A percentile compares a stretch with the other conserved stretches of the same genome.
Conservation (phyloP, 2,797 vertebrate genomes). For the Paramormyrops hopkinsi region DNA sequence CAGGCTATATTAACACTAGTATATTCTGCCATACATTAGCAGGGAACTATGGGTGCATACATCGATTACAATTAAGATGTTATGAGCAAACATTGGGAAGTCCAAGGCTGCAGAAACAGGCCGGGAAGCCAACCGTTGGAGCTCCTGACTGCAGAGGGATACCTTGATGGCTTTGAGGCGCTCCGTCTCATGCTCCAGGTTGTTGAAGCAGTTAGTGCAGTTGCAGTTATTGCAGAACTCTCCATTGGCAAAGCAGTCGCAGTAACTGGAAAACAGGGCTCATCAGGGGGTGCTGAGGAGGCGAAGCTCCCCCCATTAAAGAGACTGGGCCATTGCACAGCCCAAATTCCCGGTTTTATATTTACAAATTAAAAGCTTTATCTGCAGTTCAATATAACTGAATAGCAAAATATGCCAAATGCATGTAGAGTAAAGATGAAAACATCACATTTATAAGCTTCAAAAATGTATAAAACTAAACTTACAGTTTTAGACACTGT, state of each 20-base stretch:
- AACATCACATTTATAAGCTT: not conserved
- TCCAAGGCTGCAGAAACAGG: not conserved
- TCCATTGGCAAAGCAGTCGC: conserved; percentile 96
- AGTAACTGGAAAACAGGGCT: conserved; percentile 69
- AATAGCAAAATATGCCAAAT: not conserved
- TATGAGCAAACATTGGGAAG: not conserved
- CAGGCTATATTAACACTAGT: not conserved
- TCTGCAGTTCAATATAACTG: not conserved
- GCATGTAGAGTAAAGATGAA: not conserved
- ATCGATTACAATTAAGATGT: not conserved
- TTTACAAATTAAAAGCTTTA: not conserved
- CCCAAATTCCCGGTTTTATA: not conserved
- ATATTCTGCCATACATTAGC: not conserved
- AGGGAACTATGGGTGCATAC: not conserved
- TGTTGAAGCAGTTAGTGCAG: conserved; percentile 98
- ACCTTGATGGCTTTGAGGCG: conserved; percentile 98
- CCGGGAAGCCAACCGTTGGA: not conserved
- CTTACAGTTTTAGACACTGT: conserved; percentile 95
- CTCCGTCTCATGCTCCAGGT: conserved; percentile 94
- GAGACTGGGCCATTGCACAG: not conserved
- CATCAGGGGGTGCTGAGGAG: not conserved
- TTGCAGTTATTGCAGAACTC: conserved; percentile 99
- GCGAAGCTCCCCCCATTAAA: not conserved
- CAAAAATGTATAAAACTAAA: not conserved
- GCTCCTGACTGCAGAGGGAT: conserved; percentile 14